Base-by-base conservation (phyloP, 2,888 invertebrate genomes). In the Marronus borbonicus region DNA sequence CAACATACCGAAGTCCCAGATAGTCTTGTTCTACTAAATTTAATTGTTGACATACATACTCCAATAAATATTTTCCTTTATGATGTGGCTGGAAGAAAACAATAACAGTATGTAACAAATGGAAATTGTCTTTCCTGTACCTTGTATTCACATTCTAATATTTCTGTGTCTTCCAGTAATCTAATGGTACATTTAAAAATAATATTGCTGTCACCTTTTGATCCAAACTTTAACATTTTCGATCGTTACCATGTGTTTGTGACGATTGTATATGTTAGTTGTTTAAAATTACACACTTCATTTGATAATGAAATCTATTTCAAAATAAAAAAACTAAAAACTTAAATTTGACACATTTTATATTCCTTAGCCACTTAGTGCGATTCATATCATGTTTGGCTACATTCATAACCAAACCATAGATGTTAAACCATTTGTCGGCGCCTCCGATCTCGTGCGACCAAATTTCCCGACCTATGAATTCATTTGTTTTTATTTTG, bases 21-120 rank as follows among this genome's bases (percentile, higher is more conserved):
- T 97, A 98, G 89, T 98, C 98, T 85, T 95, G 96, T 90, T 98
- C 98, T 81, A 95, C 92, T 82, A 98, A 93, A 89, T 96, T 96
- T 84, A 98, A 90, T 88, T 96, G 95, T 86, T 95, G 94, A 89
- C 97, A 98, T 81, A 97, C 94, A 90, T 95, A 94, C 87, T 97
- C 97, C 87, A 98, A 90, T 84, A 98, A 91, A 89, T 94, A 95
- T 89, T 95, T 95, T 80, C 97, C 97, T 89, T 96, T 97, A 88
- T 96, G 94, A 88, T 95, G 94, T 83, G 94, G 93, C 97, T 96
- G 90, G 76, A 81, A 83, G 69, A 84, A 78, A 81, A 79, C 58
- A 44, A 44, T 76, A 78, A 62, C 76, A 70, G 69, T 78, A 78
- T 76, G 77, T 77, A 65, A 44, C 76, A 76, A 62, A 44, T 76